These are phyloP conservation scores for Psittacula cyanocephala DNA, from an alignment of 2,113 vertebrate genomes.

Conservation along the genomic window DNA sequence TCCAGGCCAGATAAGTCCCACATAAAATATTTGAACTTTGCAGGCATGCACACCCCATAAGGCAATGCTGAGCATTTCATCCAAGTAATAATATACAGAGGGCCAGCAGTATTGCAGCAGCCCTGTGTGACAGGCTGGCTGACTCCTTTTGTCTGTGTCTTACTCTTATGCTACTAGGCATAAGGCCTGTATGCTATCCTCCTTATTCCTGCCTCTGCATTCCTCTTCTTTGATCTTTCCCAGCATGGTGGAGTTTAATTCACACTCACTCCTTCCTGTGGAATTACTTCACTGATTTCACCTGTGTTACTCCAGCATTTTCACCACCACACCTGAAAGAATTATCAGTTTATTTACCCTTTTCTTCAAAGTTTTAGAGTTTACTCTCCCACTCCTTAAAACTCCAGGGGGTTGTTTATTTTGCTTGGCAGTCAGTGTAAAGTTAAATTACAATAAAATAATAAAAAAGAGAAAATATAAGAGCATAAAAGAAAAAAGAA, in stretches of 20 bases:
- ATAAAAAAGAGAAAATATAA: background rate
- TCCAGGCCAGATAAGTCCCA: slow-evolving; percentile 47
- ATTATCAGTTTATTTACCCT: background rate
- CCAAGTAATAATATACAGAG: background rate
- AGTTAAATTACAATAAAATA: background rate
- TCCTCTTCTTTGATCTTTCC: background rate
- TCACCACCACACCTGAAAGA: background rate
- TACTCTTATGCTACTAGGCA: background rate
- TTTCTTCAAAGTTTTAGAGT: background rate
- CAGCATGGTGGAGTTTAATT: background rate
- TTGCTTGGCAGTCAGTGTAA: background rate
- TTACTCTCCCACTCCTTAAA: background rate
- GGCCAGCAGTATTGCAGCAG: background rate
- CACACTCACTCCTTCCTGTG: background rate
- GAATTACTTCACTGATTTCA: background rate
- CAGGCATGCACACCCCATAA: slow-evolving; percentile 32
- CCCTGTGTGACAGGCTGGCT: background rate
- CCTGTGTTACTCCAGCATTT: background rate
- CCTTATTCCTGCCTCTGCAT: background rate
- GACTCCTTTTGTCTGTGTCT: background rate
- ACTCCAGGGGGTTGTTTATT: background rate
- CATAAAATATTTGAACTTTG: slow-evolving; percentile 55
- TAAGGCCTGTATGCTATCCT: background rate
- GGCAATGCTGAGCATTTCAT: background rate
- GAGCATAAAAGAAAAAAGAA: background rate